Percentiles rank a stretch among this genome's conserved stretches.
Evolutionary conservation across 2,888 invertebrate species (phyloP).

Genomic region (Camponotus fellah): DNA sequence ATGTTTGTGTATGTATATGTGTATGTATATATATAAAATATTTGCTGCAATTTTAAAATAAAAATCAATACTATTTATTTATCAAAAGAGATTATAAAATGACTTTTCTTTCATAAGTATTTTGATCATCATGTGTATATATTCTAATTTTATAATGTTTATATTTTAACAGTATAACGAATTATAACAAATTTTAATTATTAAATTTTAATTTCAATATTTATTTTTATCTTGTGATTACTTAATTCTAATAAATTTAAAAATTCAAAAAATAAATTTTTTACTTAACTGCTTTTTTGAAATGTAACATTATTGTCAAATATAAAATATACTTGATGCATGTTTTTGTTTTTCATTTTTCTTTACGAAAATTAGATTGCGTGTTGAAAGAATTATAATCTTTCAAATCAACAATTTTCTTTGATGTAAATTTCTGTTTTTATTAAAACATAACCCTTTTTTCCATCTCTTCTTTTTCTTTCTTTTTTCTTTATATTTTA

Average conservation of each 20-base stretch:
- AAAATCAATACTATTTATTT: background rate
- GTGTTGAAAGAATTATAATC: background rate
- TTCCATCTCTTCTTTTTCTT: background rate
- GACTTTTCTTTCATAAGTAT: no score
- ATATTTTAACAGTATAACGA: no score
- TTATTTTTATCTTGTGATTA: background rate
- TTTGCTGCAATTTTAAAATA: background rate
- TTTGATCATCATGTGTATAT: no score
- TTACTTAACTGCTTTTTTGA: background rate
- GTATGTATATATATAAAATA: background rate
- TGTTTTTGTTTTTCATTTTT: background rate
- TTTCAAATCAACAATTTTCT: background rate
- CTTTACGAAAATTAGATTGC: background rate
- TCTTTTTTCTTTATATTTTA: conserved; percentile 5
- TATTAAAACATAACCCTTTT: background rate
- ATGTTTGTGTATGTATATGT: background rate
- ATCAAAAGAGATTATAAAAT: background rate
- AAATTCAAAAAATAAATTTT: conserved; percentile 4
- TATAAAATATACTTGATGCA: background rate
- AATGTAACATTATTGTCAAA: background rate
- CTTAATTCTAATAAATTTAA: background rate
- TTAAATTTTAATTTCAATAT: background rate
- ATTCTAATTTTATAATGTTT: no score
- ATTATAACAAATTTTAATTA: no score
- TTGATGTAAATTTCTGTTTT: background rate